Percentiles rank a stretch among this genome's conserved stretches.
Evolutionary conservation across 30 jellyfish, hydroid and myxozoan genomes (phyloP).

Genomic region (Hydractinia symbiolongicarpus): DNA sequence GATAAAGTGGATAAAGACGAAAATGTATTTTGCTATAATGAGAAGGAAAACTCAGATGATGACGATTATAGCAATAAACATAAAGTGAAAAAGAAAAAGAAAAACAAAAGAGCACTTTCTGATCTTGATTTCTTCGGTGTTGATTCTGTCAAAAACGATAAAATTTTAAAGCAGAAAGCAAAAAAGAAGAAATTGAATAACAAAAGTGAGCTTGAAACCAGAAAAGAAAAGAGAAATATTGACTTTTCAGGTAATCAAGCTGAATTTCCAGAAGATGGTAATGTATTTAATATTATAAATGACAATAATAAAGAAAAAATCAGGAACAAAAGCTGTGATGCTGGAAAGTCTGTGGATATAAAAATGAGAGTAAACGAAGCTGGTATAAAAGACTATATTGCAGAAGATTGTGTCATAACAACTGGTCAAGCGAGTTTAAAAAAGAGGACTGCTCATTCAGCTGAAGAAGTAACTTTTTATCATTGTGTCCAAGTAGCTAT

Average conservation of each 20-base stretch:
- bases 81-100: neutral
- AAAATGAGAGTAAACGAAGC: neutral
- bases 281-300: neutral
- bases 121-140: constrained; percentile 2
- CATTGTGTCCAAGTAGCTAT: neutral
- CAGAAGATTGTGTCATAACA: constrained; percentile 29
- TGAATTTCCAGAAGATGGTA: neutral
- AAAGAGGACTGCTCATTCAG: constrained; percentile 68
- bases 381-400: constrained; percentile 3
- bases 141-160: neutral
- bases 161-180: neutral
- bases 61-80: neutral
- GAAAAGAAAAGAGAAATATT: neutral
- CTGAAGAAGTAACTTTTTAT: constrained; percentile 13
- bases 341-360: neutral
- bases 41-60: neutral
- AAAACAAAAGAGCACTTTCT: constrained; percentile 9
- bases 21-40: neutral
- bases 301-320: neutral
- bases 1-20: neutral
- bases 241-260: neutral
- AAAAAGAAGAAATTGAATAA: neutral
- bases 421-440: constrained; percentile 70
- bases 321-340: neutral
- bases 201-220: no score